Evolutionary conservation across 2,113 vertebrate species (phyloP).

Genomic region (Notothenia coriiceps): DNA sequence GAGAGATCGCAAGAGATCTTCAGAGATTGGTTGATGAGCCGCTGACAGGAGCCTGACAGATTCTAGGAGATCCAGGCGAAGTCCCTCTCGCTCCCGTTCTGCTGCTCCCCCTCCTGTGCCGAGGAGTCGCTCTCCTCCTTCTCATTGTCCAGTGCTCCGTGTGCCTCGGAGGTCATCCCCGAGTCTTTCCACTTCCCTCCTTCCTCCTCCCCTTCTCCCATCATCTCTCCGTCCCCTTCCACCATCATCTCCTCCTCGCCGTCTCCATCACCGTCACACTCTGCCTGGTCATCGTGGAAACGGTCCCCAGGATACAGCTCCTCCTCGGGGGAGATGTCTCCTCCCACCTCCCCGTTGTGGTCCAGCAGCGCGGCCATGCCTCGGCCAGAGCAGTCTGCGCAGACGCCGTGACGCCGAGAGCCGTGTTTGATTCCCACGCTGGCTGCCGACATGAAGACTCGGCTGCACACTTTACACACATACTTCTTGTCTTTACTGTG

Average conservation of each 20-base stretch:
- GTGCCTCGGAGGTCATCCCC: conserved; percentile 87
- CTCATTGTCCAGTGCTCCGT: conserved; percentile 87
- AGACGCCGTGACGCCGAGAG: conserved; percentile 95
- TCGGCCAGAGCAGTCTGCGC: conserved; percentile 91
- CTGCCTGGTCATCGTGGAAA: conserved; percentile 89
- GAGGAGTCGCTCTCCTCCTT: conserved; percentile 93
- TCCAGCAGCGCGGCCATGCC: conserved; percentile 88
- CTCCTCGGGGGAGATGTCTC: conserved; percentile 90
- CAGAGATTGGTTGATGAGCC: conserved; percentile 54
- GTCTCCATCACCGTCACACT: conserved; percentile 80
- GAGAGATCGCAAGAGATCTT: conserved; percentile 69
- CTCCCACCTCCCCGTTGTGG: conserved; percentile 85
- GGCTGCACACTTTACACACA: conserved; percentile 96
- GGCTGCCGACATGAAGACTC: conserved; percentile 97
- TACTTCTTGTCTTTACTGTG: conserved; percentile 99
- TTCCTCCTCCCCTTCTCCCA: conserved; percentile 89
- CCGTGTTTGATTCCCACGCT: conserved; percentile 98
- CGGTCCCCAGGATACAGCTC: conserved; percentile 89
- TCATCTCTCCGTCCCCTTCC: conserved; percentile 87
- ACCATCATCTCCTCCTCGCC: conserved; percentile 86
- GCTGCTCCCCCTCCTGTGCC: conserved; percentile 87
- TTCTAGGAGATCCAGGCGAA: conserved; percentile 96
- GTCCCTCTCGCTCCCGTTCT: conserved; percentile 91
- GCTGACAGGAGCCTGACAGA: conserved; percentile 7
- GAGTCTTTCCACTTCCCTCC: conserved; percentile 89